Percentiles rank a stretch among this genome's conserved stretches.
These are phyloP conservation scores for Cremastinae sp. DNA, from an alignment of 2,888 invertebrate genomes.

Conservation along the genomic window DNA sequence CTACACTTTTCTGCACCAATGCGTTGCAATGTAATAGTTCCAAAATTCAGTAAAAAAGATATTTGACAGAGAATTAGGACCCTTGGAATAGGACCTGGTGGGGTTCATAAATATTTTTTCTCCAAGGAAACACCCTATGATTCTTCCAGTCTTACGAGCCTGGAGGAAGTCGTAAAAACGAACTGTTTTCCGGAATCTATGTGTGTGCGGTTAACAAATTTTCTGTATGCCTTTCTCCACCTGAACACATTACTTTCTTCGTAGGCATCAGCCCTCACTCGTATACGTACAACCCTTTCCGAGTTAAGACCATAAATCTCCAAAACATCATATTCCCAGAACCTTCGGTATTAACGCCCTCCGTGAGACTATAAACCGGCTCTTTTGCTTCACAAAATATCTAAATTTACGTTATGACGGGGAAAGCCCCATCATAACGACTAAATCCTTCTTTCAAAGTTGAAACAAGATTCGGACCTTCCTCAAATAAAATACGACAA, in stretches of 20 bases:
- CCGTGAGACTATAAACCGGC: constrained; percentile 21
- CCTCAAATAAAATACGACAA: neutral
- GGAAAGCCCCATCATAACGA: neutral
- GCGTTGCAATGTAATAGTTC: neutral
- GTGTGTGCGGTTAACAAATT: constrained; percentile 63
- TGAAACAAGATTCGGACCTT: neutral
- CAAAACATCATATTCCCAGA: constrained; percentile 33
- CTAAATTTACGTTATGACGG: constrained; percentile 17
- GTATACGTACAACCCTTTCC: constrained; percentile 19
- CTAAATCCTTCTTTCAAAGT: constrained; percentile 4
- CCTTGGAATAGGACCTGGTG: constrained; percentile 27
- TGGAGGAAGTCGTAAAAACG: constrained; percentile 61
- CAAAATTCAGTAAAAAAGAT: neutral
- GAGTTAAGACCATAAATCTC: constrained; percentile 42
- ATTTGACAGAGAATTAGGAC: constrained; percentile 17
- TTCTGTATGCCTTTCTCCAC: constrained; percentile 53
- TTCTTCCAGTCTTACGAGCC: constrained; percentile 11
- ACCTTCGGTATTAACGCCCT: constrained; percentile 43
- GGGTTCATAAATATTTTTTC: constrained; percentile 51
- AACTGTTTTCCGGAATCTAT: constrained; percentile 51
- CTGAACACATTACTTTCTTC: constrained; percentile 61
- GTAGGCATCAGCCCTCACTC: constrained; percentile 20
- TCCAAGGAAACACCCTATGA: constrained; percentile 46
- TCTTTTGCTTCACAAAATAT: constrained; percentile 20
- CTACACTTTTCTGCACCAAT: too few species aligned